phyloP scores from a whole-genome alignment of 2,113 vertebrate species.

The Hymenochirus boettgeri region DNA sequence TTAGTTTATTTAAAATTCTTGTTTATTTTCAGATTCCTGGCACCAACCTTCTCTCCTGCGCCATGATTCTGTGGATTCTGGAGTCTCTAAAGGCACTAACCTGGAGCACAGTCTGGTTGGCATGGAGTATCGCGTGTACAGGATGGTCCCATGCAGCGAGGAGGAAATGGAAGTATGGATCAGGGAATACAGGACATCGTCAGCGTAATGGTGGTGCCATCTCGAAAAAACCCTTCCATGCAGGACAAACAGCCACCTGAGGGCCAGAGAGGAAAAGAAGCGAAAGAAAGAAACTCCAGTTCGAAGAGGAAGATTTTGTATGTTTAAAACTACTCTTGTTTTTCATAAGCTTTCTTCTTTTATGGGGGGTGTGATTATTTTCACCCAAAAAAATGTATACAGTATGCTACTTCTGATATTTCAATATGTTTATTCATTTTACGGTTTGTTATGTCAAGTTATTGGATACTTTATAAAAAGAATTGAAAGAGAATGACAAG shows the following conservation, averaged over 20 bases:
- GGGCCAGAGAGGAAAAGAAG: slow-evolving; percentile 85
- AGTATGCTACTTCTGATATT: too few species aligned
- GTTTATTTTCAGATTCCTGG: slow-evolving; percentile 78
- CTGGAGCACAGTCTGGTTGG: slow-evolving; percentile 83
- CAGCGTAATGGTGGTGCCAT: slow-evolving; percentile 93
- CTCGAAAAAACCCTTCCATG: slow-evolving; percentile 84
- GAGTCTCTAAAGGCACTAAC: slow-evolving; percentile 89
- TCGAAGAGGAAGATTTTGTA: slow-evolving; percentile 98
- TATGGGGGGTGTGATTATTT: too few species aligned
- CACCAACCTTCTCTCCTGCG: slow-evolving; percentile 92
- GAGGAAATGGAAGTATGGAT: slow-evolving; percentile 61
- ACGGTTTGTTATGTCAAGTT: too few species aligned
- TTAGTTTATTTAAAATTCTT: too few species aligned
- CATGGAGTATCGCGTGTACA: slow-evolving; percentile 78
- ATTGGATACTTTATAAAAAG: too few species aligned
- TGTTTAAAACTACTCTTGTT: slow-evolving; percentile 58
- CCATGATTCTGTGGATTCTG: slow-evolving; percentile 96
- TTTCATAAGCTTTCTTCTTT: too few species aligned
- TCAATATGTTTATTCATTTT: too few species aligned
- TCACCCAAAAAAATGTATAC: too few species aligned
- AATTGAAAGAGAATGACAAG: too few species aligned
- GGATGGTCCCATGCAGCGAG: slow-evolving; percentile 64
- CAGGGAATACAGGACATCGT: slow-evolving; percentile 78
- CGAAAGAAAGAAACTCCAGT: slow-evolving; percentile 87
- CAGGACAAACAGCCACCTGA: slow-evolving; percentile 88